A percentile compares a stretch with the other conserved stretches of the same genome.
Conservation (phyloP, 1,140 invertebrate species). For the Battus philenor region DNA sequence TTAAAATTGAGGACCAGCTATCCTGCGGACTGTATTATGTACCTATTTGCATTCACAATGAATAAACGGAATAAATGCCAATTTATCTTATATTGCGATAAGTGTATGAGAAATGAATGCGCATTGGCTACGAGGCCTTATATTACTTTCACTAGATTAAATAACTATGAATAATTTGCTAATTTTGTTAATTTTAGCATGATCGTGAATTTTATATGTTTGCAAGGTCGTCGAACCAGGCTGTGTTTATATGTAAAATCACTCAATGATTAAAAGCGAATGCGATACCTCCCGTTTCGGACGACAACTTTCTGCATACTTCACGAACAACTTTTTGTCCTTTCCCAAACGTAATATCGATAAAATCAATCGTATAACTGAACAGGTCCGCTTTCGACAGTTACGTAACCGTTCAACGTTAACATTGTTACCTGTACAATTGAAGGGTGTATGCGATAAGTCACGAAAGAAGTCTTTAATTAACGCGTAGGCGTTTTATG, state of each 20-base stretch:
- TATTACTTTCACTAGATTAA: conserved; percentile 57
- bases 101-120: conserved; percentile 24
- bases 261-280: conserved; percentile 59
- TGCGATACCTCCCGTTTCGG: conserved; percentile 44
- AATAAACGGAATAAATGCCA: conserved; percentile 21
- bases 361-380: conserved; percentile 51
- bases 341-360: conserved; percentile 56
- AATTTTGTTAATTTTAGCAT: conserved; percentile 47
- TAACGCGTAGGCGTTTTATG: conserved; percentile 33
- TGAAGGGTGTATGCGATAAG: conserved; percentile 35
- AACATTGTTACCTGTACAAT: conserved; percentile 39
- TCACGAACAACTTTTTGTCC: conserved; percentile 59
- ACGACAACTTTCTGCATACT: conserved; percentile 55
- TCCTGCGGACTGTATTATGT: not conserved
- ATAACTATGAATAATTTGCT: conserved; percentile 44
- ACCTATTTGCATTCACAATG: conserved; percentile 5
- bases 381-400: conserved; percentile 53
- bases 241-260: conserved; percentile 32
- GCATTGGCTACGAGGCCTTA: conserved; percentile 11
- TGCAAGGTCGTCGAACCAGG: conserved; percentile 56
- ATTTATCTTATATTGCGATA: conserved; percentile 31
- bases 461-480: conserved; percentile 53
- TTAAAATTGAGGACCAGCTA: not conserved
- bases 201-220: conserved; percentile 33
- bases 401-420: conserved; percentile 47